Evolutionary conservation across 2,113 vertebrate species (phyloP).

Genomic region (Daboia siamensis): DNA sequence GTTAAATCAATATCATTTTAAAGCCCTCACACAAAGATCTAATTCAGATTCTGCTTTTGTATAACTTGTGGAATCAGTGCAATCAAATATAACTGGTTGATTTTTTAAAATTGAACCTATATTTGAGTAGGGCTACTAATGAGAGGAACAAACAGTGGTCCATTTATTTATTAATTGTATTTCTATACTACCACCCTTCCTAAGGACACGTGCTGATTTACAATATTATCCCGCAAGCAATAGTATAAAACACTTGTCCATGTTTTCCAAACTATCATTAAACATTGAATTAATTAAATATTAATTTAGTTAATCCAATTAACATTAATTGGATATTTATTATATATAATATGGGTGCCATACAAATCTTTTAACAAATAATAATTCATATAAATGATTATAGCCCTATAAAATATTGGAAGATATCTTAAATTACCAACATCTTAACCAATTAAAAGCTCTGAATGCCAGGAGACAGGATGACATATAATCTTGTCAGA

Average conservation of each 20-base stretch:
- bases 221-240: neutral
- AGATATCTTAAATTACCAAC: neutral
- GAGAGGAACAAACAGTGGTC: neutral
- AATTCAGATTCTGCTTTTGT: neutral
- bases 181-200: neutral
- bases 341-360: neutral
- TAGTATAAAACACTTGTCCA: neutral
- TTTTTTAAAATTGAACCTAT: neutral
- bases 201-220: neutral
- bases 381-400: neutral
- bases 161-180: neutral
- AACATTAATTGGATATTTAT: neutral
- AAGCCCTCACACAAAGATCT: neutral
- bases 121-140: neutral
- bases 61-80: neutral
- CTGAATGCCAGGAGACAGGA: neutral
- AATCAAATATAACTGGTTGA: neutral
- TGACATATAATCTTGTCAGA: neutral
- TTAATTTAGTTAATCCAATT: neutral
- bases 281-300: neutral
- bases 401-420: neutral
- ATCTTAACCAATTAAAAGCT: neutral
- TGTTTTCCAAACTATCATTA: neutral
- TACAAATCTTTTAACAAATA: neutral
- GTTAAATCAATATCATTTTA: neutral